Percentiles rank a stretch among this genome's conserved stretches.
phyloP scores from a whole-genome alignment of 2,888 invertebrate species.

The Herminia tarsipennalis region DNA sequence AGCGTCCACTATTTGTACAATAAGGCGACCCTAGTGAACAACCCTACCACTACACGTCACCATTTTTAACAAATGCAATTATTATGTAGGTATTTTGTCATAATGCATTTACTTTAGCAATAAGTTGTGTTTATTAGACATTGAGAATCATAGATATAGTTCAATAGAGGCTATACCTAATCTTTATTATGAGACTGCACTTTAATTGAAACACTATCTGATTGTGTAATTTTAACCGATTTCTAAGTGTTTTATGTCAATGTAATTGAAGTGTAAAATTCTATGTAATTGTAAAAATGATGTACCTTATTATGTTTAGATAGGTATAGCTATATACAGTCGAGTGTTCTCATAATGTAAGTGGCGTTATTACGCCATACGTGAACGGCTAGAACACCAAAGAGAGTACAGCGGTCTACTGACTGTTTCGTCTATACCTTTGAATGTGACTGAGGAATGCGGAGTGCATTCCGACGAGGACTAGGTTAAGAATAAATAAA shows the following conservation, averaged over 20 bases:
- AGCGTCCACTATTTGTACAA: background rate
- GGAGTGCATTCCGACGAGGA: conserved; percentile 48
- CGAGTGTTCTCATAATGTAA: conserved; percentile 43
- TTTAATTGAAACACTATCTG: conserved; percentile 21
- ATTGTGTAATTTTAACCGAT: conserved; percentile 18
- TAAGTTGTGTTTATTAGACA: conserved; percentile 34
- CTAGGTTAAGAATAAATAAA: conserved; percentile 33
- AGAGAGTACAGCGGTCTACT: conserved; percentile 57
- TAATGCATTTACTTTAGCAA: conserved; percentile 49
- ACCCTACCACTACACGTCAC: conserved; percentile 22
- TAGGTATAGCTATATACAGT: conserved; percentile 41
- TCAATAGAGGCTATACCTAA: conserved; percentile 50
- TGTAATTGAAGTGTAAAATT: conserved; percentile 41
- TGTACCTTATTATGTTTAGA: conserved; percentile 39
- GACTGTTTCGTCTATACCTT: conserved; percentile 51
- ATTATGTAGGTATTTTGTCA: conserved; percentile 34
- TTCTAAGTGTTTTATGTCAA: conserved; percentile 36
- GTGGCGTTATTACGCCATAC: conserved; percentile 51
- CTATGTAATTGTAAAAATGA: conserved; percentile 35
- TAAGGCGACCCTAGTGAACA: background rate
- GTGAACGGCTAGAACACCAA: conserved; percentile 84
- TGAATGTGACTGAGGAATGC: conserved; percentile 45
- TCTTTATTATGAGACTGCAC: conserved; percentile 47
- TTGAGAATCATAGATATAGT: conserved; percentile 32
- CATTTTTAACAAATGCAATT: conserved; percentile 21